These are phyloP conservation scores for Plemyria rubiginata DNA, from an alignment of 2,888 invertebrate genomes.

Conservation along the genomic window DNA sequence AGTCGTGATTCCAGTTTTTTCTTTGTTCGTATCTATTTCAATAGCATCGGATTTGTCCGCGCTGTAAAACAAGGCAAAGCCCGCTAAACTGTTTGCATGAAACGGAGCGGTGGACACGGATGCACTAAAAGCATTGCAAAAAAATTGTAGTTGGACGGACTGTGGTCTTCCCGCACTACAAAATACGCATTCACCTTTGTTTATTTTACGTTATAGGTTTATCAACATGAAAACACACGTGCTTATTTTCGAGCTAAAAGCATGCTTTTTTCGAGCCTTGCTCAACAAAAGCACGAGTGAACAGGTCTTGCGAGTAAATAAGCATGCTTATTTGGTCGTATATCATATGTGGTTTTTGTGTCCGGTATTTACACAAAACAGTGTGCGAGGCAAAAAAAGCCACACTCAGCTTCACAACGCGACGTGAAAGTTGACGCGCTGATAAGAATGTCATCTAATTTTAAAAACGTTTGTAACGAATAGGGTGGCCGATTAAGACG, in stretches of 20 bases:
- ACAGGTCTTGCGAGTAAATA: too few species aligned
- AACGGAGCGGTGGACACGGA: slow-evolving; percentile 46
- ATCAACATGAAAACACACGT: too few species aligned
- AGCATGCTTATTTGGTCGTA: too few species aligned
- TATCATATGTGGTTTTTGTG: too few species aligned
- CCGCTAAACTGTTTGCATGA: slow-evolving; percentile 76
- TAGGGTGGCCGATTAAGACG: not conserved
- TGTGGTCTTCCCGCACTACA: not conserved
- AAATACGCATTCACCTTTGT: not conserved
- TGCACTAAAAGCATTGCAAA: slow-evolving; percentile 67
- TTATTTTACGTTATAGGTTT: too few species aligned
- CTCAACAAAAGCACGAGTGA: too few species aligned
- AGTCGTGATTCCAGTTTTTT: not conserved
- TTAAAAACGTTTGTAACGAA: not conserved
- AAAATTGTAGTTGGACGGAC: slow-evolving; percentile 35
- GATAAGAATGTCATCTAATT: not conserved
- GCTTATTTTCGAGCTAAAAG: too few species aligned
- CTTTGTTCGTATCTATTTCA: slow-evolving; percentile 30
- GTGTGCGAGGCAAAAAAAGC: too few species aligned
- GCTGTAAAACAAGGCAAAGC: slow-evolving; percentile 57
- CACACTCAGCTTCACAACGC: not conserved
- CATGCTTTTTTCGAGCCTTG: too few species aligned
- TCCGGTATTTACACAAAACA: too few species aligned
- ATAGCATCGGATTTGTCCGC: slow-evolving; percentile 33
- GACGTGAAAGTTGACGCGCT: not conserved